These are phyloP conservation scores for Sylvilagus floridanus DNA, from an alignment of 2,797 vertebrate species.

Conservation along the genomic window DNA sequence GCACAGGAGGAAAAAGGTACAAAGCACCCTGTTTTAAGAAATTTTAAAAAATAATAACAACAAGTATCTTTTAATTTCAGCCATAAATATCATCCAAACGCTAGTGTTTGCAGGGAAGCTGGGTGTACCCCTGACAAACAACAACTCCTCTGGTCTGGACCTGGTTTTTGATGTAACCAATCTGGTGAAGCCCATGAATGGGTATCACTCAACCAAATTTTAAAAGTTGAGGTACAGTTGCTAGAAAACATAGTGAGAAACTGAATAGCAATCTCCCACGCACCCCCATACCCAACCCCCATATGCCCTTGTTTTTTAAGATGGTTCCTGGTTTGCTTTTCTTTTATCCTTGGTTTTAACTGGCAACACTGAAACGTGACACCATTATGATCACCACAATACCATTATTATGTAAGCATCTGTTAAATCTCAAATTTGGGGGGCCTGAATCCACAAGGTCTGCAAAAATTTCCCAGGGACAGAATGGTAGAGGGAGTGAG, in stretches of 20 bases:
- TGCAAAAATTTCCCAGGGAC: not conserved
- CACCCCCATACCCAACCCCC: not conserved
- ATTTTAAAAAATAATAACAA: slow-evolving; percentile 22
- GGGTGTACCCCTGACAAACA: not conserved
- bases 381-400: not conserved
- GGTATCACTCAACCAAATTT: not conserved
- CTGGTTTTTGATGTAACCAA: slow-evolving; percentile 34
- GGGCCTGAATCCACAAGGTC: not conserved
- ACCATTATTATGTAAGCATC: not conserved
- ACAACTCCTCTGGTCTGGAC: slow-evolving; percentile 13
- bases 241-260: not conserved
- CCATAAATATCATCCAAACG: not conserved
- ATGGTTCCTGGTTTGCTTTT: not conserved
- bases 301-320: not conserved
- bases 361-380: not conserved
- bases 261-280: not conserved
- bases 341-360: not conserved
- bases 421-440: slow-evolving; percentile 12
- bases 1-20: not conserved
- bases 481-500: not conserved
- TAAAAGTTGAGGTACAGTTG: slow-evolving; percentile 6
- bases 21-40: slow-evolving; percentile 11
- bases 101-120: not conserved
- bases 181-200: not conserved
- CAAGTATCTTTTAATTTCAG: not conserved